Conservation (phyloP, 2,113 vertebrate genomes). For the Hemiscyllium ocellatum region DNA sequence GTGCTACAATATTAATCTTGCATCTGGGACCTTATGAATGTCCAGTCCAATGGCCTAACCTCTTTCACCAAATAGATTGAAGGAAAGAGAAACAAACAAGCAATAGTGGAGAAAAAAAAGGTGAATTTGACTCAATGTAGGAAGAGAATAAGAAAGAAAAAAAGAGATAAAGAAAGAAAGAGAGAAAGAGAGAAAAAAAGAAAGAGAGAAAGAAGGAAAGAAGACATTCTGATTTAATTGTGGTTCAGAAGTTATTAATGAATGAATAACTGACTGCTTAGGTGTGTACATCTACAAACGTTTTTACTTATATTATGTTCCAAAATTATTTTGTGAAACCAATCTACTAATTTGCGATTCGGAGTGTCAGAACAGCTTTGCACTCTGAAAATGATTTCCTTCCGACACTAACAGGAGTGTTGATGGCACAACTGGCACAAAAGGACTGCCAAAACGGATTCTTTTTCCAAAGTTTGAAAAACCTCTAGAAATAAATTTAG, state of each 20-base stretch:
- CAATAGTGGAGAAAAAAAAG: background rate
- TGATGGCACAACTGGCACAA: background rate
- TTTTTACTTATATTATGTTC: background rate
- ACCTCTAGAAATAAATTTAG: background rate
- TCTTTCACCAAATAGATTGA: background rate
- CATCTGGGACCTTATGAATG: background rate
- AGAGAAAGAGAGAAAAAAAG: background rate
- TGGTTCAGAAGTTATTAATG: background rate
- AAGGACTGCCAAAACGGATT: background rate
- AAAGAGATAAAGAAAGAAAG: background rate
- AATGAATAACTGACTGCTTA: background rate
- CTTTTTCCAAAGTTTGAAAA: background rate
- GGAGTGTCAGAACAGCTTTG: conserved; percentile 23
- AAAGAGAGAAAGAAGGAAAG: background rate
- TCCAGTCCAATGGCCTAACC: background rate
- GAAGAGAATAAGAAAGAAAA: background rate
- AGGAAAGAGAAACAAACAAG: background rate
- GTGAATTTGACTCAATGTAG: background rate
- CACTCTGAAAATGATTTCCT: conserved; percentile 14
- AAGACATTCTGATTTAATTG: background rate
- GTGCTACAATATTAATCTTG: background rate
- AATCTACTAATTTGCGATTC: background rate
- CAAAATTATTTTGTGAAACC: background rate
- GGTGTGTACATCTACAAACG: background rate
- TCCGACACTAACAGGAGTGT: background rate